phyloP scores from a whole-genome alignment of 2,113 vertebrate genomes.

The Myrmophylax atrothorax region DNA sequence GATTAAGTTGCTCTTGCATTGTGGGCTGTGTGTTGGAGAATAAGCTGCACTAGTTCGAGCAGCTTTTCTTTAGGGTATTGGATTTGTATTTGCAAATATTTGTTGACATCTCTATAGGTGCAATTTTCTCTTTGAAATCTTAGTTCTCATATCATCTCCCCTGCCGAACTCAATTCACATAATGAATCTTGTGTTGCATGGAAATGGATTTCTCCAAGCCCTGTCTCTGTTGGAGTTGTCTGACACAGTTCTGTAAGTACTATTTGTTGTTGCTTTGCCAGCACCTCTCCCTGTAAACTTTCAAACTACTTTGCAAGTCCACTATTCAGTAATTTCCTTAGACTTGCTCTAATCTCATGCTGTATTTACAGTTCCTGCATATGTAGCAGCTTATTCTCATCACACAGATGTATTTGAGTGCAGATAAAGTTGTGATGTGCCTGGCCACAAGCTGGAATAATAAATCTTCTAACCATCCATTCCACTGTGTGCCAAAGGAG shows the following conservation, averaged over 20 bases:
- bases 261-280: neutral
- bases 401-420: neutral
- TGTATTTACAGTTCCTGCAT: neutral
- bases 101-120: neutral
- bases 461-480: neutral
- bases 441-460: neutral
- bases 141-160: neutral
- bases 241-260: neutral
- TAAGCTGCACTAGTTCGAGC: neutral
- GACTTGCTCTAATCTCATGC: neutral
- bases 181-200: neutral
- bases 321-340: neutral
- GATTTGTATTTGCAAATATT: neutral
- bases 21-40: neutral
- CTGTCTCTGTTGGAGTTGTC: neutral
- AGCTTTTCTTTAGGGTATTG: neutral
- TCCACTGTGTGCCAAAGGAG: neutral
- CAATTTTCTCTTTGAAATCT: neutral
- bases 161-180: accelerated
- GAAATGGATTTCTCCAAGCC: neutral
- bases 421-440: neutral
- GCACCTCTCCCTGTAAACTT: neutral
- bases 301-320: neutral
- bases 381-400: neutral
- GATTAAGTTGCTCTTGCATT: neutral